Conservation (phyloP, 1,140 invertebrate genomes). For the Agraylea sexmaculata region DNA sequence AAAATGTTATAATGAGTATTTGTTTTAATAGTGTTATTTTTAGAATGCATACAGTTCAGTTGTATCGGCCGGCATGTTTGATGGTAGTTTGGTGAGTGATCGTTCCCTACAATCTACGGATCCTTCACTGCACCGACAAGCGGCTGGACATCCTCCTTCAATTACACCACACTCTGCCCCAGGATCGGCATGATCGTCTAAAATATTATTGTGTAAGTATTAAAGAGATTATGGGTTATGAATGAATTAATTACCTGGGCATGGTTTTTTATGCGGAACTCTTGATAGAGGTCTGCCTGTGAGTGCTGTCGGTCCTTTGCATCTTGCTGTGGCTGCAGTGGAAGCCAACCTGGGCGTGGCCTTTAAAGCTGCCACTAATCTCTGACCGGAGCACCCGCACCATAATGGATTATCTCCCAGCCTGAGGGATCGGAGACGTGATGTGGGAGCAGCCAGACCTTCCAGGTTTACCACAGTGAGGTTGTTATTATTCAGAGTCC, state of each 20-base stretch:
- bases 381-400: constrained; percentile 75
- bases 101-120: constrained; percentile 94
- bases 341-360: constrained; percentile 53
- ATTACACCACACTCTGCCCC: constrained; percentile 59
- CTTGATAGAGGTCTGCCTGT: constrained; percentile 73
- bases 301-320: constrained; percentile 68
- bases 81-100: constrained; percentile 76
- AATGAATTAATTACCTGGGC: constrained; percentile 54
- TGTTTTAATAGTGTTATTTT: constrained; percentile 1
- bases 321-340: constrained; percentile 41
- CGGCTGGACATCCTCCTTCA: constrained; percentile 82
- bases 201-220: neutral
- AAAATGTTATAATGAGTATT: constrained; percentile 18
- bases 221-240: neutral
- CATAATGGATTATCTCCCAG: constrained; percentile 85
- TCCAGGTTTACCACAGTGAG: constrained; percentile 75
- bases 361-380: constrained; percentile 71
- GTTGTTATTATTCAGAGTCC: constrained; percentile 90
- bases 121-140: constrained; percentile 84
- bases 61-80: constrained; percentile 80
- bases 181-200: neutral
- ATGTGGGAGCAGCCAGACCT: constrained; percentile 68
- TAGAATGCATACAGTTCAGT: constrained; percentile 77
- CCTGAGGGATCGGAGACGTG: constrained; percentile 70
- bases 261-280: constrained; percentile 79